phyloP scores from a whole-genome alignment of 2,113 vertebrate species.

The Platanista minor region DNA sequence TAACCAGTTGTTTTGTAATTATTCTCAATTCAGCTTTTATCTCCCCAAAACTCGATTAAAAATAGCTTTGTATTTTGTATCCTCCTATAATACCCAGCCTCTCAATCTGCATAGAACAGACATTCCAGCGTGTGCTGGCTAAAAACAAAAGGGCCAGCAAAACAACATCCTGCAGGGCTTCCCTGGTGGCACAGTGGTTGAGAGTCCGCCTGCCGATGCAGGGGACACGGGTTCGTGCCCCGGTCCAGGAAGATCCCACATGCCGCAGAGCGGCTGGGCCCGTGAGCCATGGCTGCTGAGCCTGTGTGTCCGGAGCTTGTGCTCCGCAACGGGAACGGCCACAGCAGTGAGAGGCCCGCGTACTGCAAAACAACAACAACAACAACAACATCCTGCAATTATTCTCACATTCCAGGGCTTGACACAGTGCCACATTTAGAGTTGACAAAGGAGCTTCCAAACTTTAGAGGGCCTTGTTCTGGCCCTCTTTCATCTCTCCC shows the following conservation, averaged over 20 bases:
- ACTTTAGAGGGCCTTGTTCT: not conserved
- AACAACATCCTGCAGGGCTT: not conserved
- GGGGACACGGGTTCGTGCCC: too few species aligned
- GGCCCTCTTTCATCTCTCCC: not conserved
- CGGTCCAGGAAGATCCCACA: too few species aligned
- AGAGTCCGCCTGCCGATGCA: too few species aligned
- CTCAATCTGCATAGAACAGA: slow-evolving; percentile 32
- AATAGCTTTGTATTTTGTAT: slow-evolving; percentile 30
- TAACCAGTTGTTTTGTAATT: slow-evolving; percentile 33
- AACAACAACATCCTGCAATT: not conserved
- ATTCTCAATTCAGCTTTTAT: slow-evolving; percentile 40
- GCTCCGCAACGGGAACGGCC: too few species aligned
- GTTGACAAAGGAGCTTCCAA: not conserved
- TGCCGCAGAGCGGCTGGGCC: too few species aligned
- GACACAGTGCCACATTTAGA: not conserved
- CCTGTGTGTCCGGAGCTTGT: too few species aligned
- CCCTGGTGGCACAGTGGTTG: too few species aligned
- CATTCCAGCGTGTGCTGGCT: not conserved
- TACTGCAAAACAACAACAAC: not conserved
- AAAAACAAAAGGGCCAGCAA: not conserved
- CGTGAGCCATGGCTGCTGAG: too few species aligned
- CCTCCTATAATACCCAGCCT: slow-evolving; percentile 33
- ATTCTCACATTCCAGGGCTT: not conserved
- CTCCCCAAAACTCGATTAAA: slow-evolving; percentile 59
- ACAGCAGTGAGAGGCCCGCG: too few species aligned